Evolutionary conservation across 2,113 vertebrate species (phyloP), one percentile per base, ranked within the genome.

Genomic region (Mormyrus lacerda): DNA sequence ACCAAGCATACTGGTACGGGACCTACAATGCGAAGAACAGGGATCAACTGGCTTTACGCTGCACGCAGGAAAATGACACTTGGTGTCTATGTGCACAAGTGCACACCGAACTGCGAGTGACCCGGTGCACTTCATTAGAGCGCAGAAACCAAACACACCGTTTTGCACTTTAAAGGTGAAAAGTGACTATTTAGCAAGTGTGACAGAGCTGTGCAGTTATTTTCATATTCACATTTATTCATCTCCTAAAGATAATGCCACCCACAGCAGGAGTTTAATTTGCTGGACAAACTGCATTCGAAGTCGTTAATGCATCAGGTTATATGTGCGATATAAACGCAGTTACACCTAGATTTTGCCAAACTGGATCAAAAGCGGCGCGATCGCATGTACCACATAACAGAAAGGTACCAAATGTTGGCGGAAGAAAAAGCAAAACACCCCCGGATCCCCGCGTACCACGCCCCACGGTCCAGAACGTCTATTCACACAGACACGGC

Each of bases 1-100:
- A 90, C 97, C 96, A 94, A 95, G 95, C 94, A 96, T 94, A 88
- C 94, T 95, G 91, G 93, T 95, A 90, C 95, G 95, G 92, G 91
- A 94, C 58, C 94, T 95, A 31, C 17, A 35, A 35, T 9, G 82
- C 5, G 42, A 84, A 45, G 21, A 84, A 45, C 44, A 47, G 39
- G 42, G 7, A 45, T 24, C 24, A 42, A 11, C 73, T 39, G 69
- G 4, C 65, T 35, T n/a, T 31, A 69, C n/a, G 2, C 65, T 31
- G 11, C 27, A 13, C 9, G 11, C 65, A 69, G 10, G n/a, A 31
- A 73, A 35, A 73, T 15, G 4, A 76, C 31, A 39, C 69, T 7
- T 76, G 31, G 35, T 9, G 35, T 39, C 27, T 17, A 24, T 21
- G 61, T 65, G n/a, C 24, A 13, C 19, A 31, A 69, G n/a, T 27